These are phyloP conservation scores for Leucophenga montana DNA, from an alignment of 2,888 invertebrate species.

Conservation along the genomic window DNA sequence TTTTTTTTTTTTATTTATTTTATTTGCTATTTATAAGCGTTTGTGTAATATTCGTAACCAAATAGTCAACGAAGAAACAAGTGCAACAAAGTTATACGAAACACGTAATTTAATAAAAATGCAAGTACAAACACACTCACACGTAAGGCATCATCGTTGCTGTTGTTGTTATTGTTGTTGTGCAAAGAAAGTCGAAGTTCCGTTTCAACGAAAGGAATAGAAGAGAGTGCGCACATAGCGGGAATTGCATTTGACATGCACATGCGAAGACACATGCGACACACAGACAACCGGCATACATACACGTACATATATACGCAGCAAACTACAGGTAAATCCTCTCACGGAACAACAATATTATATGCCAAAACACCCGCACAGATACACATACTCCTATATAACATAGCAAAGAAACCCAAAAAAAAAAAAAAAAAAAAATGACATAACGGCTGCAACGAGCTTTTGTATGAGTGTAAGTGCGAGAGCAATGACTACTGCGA, in stretches of 20 bases:
- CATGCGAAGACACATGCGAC: not conserved
- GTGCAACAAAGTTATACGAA: constrained; percentile 19
- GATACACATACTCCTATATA: not conserved
- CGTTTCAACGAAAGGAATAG: too few relatives aligned
- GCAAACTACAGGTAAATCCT: too few relatives aligned
- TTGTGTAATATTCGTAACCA: not conserved
- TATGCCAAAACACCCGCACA: not conserved
- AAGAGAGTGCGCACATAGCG: not conserved
- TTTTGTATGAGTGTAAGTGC: too few relatives aligned
- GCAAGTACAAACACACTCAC: not conserved
- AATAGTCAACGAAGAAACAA: not conserved
- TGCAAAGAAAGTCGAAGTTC: too few relatives aligned
- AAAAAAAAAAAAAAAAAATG: not conserved
- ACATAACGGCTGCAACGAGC: not conserved
- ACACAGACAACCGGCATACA: not conserved
- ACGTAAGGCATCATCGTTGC: too few relatives aligned
- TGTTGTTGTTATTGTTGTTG: too few relatives aligned
- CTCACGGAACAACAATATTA: too few relatives aligned
- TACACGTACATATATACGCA: too few relatives aligned
- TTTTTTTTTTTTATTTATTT: too few relatives aligned
- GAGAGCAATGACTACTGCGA: too few relatives aligned
- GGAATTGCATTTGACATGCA: constrained; percentile 6
- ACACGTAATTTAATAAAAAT: constrained; percentile 21
- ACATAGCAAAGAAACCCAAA: too few relatives aligned
- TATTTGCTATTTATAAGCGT: too few relatives aligned